Evolutionary conservation across 2,113 vertebrate genomes (phyloP).

Genomic region (Tachuris rubrigastra): DNA sequence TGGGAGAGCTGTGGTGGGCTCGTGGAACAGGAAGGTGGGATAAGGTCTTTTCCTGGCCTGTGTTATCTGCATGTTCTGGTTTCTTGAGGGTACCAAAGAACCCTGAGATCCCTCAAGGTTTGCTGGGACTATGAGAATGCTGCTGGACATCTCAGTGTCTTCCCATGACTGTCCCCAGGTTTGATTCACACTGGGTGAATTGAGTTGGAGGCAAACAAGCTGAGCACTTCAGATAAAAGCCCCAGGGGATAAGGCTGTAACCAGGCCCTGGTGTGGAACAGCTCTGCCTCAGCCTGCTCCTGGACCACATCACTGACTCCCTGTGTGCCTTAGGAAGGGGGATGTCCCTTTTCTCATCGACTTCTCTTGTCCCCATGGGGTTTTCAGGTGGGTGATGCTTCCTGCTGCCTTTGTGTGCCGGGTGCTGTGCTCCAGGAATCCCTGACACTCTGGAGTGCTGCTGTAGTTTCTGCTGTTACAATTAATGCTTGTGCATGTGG

Average conservation of each 20-base stretch:
- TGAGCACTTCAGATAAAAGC: not conserved
- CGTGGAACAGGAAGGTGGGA: too few relatives aligned
- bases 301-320: not conserved
- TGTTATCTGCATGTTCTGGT: not conserved
- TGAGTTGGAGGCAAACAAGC: not conserved
- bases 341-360: not conserved
- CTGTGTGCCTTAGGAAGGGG: not conserved
- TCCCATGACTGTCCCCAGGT: not conserved
- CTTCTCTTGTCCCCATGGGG: not conserved
- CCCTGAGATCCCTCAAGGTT: not conserved
- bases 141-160: not conserved
- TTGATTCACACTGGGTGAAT: not conserved
- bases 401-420: not conserved
- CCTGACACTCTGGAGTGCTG: not conserved
- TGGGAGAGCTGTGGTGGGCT: not conserved
- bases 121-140: not conserved
- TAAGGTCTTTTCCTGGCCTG: not conserved
- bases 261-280: not conserved
- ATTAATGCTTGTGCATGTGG: not conserved
- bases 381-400: not conserved
- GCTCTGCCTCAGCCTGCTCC: not conserved
- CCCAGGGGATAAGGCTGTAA: not conserved
- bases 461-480: not conserved
- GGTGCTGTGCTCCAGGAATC: not conserved
- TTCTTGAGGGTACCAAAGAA: not conserved